Evolutionary conservation across 2,888 invertebrate species (phyloP), one percentile per base, ranked within the genome.

Genomic region (Reticulitermes lucifugus): DNA sequence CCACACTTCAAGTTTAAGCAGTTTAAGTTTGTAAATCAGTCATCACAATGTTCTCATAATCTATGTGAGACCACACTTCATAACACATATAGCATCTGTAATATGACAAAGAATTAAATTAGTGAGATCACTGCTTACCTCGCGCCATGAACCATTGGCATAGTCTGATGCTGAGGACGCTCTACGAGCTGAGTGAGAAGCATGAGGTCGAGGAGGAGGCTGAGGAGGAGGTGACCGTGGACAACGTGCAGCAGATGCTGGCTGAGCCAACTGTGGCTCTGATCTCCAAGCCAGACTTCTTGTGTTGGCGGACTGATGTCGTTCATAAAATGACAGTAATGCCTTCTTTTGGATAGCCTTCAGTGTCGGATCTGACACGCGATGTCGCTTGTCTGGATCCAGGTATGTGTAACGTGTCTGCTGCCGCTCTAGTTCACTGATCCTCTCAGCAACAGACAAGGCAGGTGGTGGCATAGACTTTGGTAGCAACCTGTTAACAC

Each of bases 321-420:
- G 92, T 89, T 96, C 96, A 90, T 96, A 96, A 89, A 96, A 97
- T 2, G 95, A 95, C 86, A 96, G 92, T 12, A 97, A 92, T 0
- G 96, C 96, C 89, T 96, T 96, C 91, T 96, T 96, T 89, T 96
- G 96, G 86, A 96, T 95, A 22, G 95, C 95, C 90, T 96, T 96
- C 55, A 96, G 90, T 0, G 96, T 95, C 14, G 95, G 88, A 88
- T 91, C 91, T 51, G 95, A 94, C 59, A 95, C 93, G 87, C 94
- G 93, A 89, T 95, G 95, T 86, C 94, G 94, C 90, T 95, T 96
- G 82, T 94, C 95, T 2, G 95, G 95, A 89, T 96, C 96, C 87
- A 95, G 90, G 89, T 94, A 96, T 6, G 94, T 93, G 89, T 94
- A 95, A 88, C 94, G 93, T 88, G 91, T 91, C 86, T 87, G 90